These are phyloP conservation scores for Aegypius monachus DNA, from an alignment of 2,113 vertebrate species.

Conservation along the genomic window DNA sequence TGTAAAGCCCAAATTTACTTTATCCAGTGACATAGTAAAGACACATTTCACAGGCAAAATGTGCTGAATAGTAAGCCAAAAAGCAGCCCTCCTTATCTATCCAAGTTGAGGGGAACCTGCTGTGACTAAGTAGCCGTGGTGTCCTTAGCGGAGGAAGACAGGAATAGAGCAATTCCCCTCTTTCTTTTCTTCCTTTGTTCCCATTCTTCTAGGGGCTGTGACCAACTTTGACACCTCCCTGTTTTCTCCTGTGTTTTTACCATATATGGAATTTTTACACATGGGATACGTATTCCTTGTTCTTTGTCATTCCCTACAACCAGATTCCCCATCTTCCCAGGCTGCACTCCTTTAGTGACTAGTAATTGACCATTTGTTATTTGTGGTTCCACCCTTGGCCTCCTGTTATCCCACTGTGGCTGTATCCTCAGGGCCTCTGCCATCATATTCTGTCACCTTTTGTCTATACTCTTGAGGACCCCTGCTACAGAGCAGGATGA, in stretches of 20 bases:
- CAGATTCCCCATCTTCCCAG: neutral
- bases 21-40: neutral
- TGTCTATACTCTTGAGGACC: neutral
- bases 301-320: neutral
- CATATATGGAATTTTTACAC: neutral
- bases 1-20: neutral
- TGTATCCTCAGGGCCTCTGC: neutral
- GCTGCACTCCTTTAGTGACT: neutral
- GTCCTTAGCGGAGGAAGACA: neutral
- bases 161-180: neutral
- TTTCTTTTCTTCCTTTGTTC: neutral
- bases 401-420: neutral
- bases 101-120: neutral
- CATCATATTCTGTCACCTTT: neutral
- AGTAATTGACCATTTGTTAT: neutral
- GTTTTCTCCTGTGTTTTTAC: neutral
- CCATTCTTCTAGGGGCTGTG: neutral
- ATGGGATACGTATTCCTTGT: neutral
- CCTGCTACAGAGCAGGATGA: neutral
- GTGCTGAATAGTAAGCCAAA: neutral
- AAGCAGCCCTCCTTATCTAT: neutral
- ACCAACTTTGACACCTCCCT: neutral
- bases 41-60: neutral
- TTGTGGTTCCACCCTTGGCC: neutral
- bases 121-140: neutral